Conservation (phyloP, 92 coral and sea anemone species). For the Palythoa heliodiscus region DNA sequence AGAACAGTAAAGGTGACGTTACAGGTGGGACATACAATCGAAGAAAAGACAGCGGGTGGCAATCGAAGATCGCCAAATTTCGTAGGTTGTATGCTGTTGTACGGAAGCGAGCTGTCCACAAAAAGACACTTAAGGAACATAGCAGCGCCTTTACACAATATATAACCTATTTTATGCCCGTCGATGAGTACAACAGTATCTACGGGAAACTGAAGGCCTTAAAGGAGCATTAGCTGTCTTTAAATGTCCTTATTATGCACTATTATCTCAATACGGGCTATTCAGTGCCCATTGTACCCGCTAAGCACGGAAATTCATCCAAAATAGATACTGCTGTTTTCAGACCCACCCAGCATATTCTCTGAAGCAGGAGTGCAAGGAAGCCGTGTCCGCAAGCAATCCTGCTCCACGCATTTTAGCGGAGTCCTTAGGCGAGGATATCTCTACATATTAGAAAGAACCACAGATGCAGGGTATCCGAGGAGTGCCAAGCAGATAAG, state of each 20-base stretch:
- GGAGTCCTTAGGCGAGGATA: slow-evolving; percentile 41
- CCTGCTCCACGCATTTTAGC: slow-evolving; percentile 54
- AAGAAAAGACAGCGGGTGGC: no score
- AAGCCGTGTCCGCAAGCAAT: slow-evolving; percentile 36
- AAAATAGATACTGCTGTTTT: slow-evolving; percentile 23
- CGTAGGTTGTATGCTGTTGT: no score
- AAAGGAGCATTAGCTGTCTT: slow-evolving; percentile 26
- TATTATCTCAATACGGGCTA: slow-evolving; percentile 56
- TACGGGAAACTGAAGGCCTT: slow-evolving; percentile 36
- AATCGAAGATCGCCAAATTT: no score
- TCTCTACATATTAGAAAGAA: slow-evolving; percentile 11
- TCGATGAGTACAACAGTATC: no score
- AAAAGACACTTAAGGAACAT: no score
- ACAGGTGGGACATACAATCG: no score
- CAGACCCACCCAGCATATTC: slow-evolving; percentile 33
- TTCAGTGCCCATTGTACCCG: slow-evolving; percentile 27
- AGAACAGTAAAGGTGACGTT: no score
- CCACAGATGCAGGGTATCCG: slow-evolving; percentile 32
- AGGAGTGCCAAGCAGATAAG: slow-evolving; percentile 44
- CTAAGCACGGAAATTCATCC: slow-evolving; percentile 14
- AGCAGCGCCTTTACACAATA: no score
- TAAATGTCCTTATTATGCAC: slow-evolving; percentile 35
- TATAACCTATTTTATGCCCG: no score
- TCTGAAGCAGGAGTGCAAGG: slow-evolving; percentile 40
- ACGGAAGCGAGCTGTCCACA: no score